Percentiles rank a stretch among this genome's conserved stretches.
phyloP scores from a whole-genome alignment of 2,113 vertebrate genomes.

The Epinephelus fuscoguttatus region DNA sequence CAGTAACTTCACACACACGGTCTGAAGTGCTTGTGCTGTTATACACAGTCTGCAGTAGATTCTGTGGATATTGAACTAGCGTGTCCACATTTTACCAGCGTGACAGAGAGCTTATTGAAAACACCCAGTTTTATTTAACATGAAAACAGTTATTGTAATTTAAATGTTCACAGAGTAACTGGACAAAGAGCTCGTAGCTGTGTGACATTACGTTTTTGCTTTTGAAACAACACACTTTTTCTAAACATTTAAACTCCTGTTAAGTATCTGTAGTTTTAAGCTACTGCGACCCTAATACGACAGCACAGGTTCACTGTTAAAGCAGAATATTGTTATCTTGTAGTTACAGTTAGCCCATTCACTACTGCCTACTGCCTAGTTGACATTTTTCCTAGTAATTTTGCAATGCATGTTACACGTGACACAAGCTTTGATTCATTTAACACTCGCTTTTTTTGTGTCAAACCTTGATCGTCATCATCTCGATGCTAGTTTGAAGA shows the following conservation, averaged over 20 bases:
- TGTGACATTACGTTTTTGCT: not conserved
- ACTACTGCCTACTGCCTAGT: constrained; percentile 4
- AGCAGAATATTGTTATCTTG: constrained; percentile 7
- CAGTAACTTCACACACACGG: constrained; percentile 18
- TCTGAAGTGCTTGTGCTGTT: constrained; percentile 1
- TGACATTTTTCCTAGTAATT: not conserved
- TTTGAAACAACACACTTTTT: constrained; percentile 24
- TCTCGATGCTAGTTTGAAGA: not conserved
- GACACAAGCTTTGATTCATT: constrained; percentile 8
- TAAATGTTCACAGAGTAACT: constrained; percentile 25
- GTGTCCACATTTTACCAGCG: constrained; percentile 12
- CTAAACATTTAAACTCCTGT: constrained; percentile 34
- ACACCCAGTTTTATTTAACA: constrained; percentile 9
- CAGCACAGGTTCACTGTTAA: constrained; percentile 30
- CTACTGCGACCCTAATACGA: not conserved
- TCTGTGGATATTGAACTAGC: not conserved
- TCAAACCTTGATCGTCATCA: not conserved
- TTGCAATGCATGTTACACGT: not conserved
- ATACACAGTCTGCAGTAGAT: constrained; percentile 2
- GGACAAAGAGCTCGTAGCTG: constrained; percentile 31
- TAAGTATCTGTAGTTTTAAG: constrained; percentile 14
- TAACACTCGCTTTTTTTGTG: not conserved
- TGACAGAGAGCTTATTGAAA: constrained; percentile 17
- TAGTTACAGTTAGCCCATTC: constrained; percentile 2
- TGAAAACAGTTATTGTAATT: constrained; percentile 14